Base-by-base conservation (phyloP, 1,140 invertebrate species). In the Arctopsyche grandis region DNA sequence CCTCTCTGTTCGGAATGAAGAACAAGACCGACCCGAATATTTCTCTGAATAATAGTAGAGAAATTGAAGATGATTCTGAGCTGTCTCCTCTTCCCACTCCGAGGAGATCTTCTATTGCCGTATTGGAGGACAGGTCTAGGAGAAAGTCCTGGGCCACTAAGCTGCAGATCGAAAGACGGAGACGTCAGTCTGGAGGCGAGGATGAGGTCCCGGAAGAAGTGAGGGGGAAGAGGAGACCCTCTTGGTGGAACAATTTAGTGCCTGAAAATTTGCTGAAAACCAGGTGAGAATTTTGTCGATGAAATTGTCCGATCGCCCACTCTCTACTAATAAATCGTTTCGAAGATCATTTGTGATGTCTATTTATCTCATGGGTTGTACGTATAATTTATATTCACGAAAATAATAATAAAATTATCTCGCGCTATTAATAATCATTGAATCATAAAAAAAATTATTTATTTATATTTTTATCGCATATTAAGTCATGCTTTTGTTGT, bases 191-290 rank as follows among this genome's bases (percentile, higher is more conserved):
- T 1, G 87, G 87, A 3, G 86, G 85, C 26, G 86, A 86, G 73
- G 66, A 80, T 52, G 86, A 87, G 29, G 88, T 89, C n/a, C 82
- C 85, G 0, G 87, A 85, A 7, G 83, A 84, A 14, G 89, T 91
- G 83, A 86, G 90, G 1, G 89, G 93, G 16, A 93, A 94, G 84
- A 94, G 95, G 84, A 89, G 94, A 77, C 91, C 92, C 9, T 95
- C 94, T 12, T 95, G 94, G 94, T 95, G 94, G 94, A 95, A 94
- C 84, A 93, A 94, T 29, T 94, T 95, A 83, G 92, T 94, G 7
- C 92, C 92, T 74, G 93, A 95, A 83, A 91, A 91, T 85, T 86
- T 89, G 84, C 87, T 91, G 75, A 91, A 92, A 83, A 89, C 90
- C 86, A 92, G 91, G 91, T 91, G 85, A 84, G 84, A 82, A 81